Evolutionary conservation across 1,140 invertebrate genomes (phyloP).

Genomic region (Drosophila ficusphila): DNA sequence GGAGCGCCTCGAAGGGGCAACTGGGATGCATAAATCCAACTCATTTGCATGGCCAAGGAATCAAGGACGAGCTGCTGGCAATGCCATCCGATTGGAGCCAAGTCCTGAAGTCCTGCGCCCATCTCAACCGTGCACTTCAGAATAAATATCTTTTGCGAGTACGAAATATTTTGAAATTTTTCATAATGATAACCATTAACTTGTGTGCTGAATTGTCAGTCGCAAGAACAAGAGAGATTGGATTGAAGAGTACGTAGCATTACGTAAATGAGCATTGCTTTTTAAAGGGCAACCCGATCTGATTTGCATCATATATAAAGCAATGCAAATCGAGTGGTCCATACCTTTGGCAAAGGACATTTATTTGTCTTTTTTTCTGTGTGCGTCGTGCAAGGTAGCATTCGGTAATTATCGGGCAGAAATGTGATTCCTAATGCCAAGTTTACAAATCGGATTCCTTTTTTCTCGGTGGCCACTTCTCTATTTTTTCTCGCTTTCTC

Average conservation of each 20-base stretch:
- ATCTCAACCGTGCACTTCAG: too few species aligned
- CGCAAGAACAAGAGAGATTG: too few species aligned
- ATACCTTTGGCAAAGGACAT: too few species aligned
- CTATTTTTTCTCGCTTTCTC: slow-evolving; percentile 8
- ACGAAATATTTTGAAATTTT: background rate
- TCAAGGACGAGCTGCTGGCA: slow-evolving; percentile 42
- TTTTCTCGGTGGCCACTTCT: background rate
- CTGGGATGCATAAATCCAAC: slow-evolving; percentile 39
- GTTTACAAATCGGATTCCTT: slow-evolving; percentile 11
- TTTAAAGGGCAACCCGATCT: too few species aligned
- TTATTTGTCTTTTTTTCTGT: too few species aligned
- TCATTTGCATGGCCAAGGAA: slow-evolving; percentile 68
- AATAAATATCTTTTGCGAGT: background rate
- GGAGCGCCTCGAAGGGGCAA: slow-evolving; percentile 2
- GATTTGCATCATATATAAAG: too few species aligned
- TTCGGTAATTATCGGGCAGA: background rate
- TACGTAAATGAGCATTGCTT: too few species aligned
- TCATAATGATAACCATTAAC: too few species aligned
- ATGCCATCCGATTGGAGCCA: slow-evolving; percentile 30
- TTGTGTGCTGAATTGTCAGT: too few species aligned
- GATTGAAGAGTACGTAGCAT: too few species aligned
- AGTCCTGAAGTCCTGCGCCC: background rate
- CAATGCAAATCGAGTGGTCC: too few species aligned
- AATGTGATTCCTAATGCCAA: slow-evolving; percentile 8
- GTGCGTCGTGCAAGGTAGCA: background rate